phyloP scores from a whole-genome alignment of 2,888 invertebrate genomes.

The Aspidiotus destructor region DNA sequence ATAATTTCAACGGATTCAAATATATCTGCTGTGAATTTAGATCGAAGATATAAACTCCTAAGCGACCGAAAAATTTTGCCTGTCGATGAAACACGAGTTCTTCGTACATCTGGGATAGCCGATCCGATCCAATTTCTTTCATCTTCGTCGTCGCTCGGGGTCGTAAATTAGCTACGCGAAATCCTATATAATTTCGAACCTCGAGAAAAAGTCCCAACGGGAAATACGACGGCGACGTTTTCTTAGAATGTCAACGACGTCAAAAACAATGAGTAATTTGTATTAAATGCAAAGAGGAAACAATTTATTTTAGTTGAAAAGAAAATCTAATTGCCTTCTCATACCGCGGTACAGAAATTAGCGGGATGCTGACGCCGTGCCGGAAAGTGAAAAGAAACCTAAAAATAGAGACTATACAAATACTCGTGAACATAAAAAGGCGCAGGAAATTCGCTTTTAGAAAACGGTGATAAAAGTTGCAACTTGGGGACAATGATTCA shows the following conservation, averaged over 20 bases:
- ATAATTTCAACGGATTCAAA: no score
- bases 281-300: constrained; percentile 30
- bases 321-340: constrained; percentile 30
- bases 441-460: constrained; percentile 28
- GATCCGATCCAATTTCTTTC: no score
- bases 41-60: no score
- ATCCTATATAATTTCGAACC: no score
- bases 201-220: background rate
- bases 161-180: no score
- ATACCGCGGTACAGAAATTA: background rate
- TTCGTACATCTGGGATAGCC: no score
- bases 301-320: constrained; percentile 30
- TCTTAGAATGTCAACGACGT: constrained; percentile 1
- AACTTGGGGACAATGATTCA: constrained; percentile 32
- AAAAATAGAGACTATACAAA: constrained; percentile 16
- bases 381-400: constrained; percentile 27
- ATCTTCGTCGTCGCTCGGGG: no score
- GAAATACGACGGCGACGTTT: background rate
- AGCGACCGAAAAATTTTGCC: no score
- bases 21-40: no score
- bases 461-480: constrained; percentile 31
- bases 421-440: constrained; percentile 29
- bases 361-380: constrained; percentile 20
- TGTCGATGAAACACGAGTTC: no score
- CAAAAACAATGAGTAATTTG: constrained; percentile 27